A percentile compares a stretch with the other conserved stretches of the same genome.
Conservation (phyloP, 2,888 invertebrate genomes). For the Zaprionus lineosus region DNA sequence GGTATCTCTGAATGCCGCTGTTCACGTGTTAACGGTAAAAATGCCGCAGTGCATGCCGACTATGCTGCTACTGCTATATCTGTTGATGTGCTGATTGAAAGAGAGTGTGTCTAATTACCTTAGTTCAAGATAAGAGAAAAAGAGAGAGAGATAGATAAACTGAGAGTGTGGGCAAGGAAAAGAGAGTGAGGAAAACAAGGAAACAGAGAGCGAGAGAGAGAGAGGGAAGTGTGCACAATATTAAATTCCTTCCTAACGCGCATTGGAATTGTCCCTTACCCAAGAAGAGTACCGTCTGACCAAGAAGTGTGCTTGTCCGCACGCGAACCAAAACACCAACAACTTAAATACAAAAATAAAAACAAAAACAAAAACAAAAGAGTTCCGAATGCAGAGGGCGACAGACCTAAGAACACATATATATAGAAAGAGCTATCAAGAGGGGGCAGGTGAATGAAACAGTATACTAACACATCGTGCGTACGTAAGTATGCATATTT, state of each 20-base stretch:
- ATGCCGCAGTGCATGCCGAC: constrained; percentile 26
- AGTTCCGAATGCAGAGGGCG: constrained; percentile 38
- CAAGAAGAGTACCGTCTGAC: neutral
- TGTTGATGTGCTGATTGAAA: constrained; percentile 32
- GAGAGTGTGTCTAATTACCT: constrained; percentile 42
- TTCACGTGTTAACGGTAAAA: constrained; percentile 72
- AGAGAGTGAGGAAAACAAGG: neutral
- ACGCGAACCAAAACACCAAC: constrained; percentile 9
- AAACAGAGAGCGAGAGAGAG: neutral
- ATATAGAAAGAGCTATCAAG: neutral
- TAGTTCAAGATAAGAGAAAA: neutral
- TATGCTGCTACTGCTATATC: constrained; percentile 8
- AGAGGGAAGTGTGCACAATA: constrained; percentile 6
- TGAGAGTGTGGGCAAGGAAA: neutral
- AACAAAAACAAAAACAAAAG: neutral
- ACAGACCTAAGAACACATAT: constrained; percentile 16
- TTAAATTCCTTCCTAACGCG: constrained; percentile 26
- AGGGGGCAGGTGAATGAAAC: neutral
- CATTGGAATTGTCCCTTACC: constrained; percentile 14
- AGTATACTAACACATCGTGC: constrained; percentile 4
- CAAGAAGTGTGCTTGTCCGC: neutral
- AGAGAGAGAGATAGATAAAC: neutral
- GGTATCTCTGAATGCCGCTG: constrained; percentile 31
- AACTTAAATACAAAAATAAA: neutral
- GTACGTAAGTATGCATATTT: neutral